A percentile compares a stretch with the other conserved stretches of the same genome.
These are phyloP conservation scores for Paguma larvata DNA, from an alignment of 2,797 vertebrate species.

Conservation along the genomic window DNA sequence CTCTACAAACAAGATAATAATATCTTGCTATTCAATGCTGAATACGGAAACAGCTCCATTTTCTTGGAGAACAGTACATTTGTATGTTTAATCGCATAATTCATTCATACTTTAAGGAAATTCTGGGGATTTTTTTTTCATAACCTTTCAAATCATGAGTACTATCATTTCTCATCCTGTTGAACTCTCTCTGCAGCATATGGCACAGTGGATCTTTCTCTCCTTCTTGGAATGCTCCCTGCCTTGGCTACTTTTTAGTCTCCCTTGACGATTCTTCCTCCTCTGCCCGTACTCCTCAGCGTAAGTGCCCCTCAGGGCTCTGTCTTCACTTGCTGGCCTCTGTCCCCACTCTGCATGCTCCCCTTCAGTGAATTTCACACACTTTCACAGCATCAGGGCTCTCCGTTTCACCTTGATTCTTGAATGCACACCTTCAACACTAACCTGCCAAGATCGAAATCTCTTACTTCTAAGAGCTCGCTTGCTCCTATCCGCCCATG, in stretches of 20 bases:
- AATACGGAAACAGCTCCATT: conserved; percentile 69
- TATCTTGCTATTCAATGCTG: conserved; percentile 81
- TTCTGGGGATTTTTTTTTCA: conserved; percentile 67
- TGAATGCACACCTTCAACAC: not conserved
- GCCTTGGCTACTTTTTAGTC: conserved; percentile 73
- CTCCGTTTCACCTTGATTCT: not conserved
- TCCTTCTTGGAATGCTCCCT: conserved; percentile 74
- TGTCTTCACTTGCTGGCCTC: not conserved
- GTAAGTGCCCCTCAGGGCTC: conserved; percentile 72
- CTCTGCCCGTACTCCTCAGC: conserved; percentile 62
- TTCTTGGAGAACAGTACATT: conserved; percentile 88
- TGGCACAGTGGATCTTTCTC: conserved; percentile 75
- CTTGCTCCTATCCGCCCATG: not conserved
- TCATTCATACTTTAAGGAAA: conserved; percentile 58
- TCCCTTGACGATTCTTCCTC: conserved; percentile 71
- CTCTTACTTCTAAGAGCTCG: not conserved
- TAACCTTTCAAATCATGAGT: conserved; percentile 67
- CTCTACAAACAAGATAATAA: conserved; percentile 87
- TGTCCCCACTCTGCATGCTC: not conserved
- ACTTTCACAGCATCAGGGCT: not conserved
- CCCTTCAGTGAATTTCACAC: not conserved
- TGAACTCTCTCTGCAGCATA: conserved; percentile 77
- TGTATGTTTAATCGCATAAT: conserved; percentile 85
- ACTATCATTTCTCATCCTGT: conserved; percentile 67
- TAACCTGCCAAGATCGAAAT: not conserved